These are phyloP conservation scores for Halesus radiatus DNA, from an alignment of 1,140 invertebrate genomes.

Conservation along the genomic window DNA sequence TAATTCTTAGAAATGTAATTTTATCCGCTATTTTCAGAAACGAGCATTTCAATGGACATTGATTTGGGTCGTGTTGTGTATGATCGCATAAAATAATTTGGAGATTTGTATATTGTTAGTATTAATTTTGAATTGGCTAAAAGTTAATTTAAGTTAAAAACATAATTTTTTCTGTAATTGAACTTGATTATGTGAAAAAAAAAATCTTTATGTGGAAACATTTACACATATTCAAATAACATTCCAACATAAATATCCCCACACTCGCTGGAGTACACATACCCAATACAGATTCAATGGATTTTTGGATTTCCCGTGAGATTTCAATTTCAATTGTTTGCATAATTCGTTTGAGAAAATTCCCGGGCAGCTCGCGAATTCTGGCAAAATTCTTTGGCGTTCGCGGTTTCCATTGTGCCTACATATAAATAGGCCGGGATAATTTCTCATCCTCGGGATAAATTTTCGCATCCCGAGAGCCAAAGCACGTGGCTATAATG, in stretches of 20 bases:
- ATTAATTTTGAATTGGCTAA: no score
- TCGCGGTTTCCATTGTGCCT: neutral
- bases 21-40: no score
- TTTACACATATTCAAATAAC: no score
- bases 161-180: no score
- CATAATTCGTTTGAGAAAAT: constrained; percentile 22
- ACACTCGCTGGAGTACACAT: neutral
- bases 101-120: no score
- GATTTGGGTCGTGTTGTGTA: no score
- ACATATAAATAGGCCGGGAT: neutral
- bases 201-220: no score
- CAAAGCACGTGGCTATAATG: neutral
- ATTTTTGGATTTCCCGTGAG: constrained; percentile 15
- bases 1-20: no score
- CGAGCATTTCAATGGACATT: no score
- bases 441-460: neutral
- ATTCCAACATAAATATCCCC: neutral
- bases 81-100: no score
- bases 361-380: neutral
- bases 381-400: neutral
- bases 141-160: no score
- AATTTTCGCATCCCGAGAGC: neutral
- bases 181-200: no score
- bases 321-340: constrained; percentile 6
- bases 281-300: neutral